A percentile compares a stretch with the other conserved stretches of the same genome.
These are phyloP conservation scores for Sarcophaga bullata DNA, from an alignment of 1,140 invertebrate genomes.

Conservation along the genomic window DNA sequence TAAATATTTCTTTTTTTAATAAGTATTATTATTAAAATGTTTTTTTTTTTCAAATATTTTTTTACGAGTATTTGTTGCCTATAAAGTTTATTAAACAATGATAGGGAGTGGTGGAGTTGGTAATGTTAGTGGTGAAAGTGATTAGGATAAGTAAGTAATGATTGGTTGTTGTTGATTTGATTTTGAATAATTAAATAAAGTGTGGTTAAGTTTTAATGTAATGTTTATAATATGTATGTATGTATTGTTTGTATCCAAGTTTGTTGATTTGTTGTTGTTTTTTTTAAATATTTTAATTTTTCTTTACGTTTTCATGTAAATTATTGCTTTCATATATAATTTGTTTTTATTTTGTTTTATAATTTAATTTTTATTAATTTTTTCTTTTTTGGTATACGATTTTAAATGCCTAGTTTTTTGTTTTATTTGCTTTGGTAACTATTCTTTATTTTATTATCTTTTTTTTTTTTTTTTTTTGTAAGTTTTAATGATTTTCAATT, in stretches of 20 bases:
- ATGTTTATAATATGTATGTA: too few species aligned
- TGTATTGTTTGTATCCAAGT: too few species aligned
- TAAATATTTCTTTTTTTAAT: background rate
- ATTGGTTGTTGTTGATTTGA: background rate
- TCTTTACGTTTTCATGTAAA: slow-evolving; percentile 25
- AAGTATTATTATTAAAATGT: background rate
- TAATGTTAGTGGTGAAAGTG: too few species aligned
- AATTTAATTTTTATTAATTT: background rate
- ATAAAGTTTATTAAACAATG: too few species aligned
- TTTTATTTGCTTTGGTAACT: slow-evolving; percentile 4
- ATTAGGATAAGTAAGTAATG: too few species aligned
- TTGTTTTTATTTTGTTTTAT: slow-evolving; percentile 35
- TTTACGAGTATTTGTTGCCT: too few species aligned
- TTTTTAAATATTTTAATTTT: slow-evolving; percentile 19
- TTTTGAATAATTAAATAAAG: background rate
- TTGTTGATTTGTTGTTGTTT: background rate
- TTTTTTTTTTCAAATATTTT: too few species aligned
- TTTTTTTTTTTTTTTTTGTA: background rate
- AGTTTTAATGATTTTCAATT: background rate
- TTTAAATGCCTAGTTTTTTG: slow-evolving; percentile 28
- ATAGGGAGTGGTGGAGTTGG: too few species aligned
- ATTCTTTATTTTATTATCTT: background rate
- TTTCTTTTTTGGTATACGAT: background rate
- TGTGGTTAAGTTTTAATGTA: background rate
- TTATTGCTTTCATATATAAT: slow-evolving; percentile 41